Evolutionary conservation across 2,797 vertebrate species (phyloP).

Genomic region (Hydrocynus forskahlii): DNA sequence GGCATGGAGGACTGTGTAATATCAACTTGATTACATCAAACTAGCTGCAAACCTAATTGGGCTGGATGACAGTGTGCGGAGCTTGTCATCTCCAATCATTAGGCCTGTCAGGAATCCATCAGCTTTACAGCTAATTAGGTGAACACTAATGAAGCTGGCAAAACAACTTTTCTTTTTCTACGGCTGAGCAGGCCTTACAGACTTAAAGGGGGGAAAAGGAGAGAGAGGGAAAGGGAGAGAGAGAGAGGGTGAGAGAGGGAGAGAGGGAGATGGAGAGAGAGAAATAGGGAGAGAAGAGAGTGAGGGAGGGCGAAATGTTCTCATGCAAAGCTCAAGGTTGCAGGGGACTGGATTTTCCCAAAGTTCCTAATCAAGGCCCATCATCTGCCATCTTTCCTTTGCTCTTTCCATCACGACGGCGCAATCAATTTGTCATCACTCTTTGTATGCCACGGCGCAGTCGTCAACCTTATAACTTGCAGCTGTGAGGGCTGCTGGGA

Average conservation of each 20-base stretch:
- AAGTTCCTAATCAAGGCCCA: conserved; percentile 87
- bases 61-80: conserved; percentile 94
- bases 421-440: conserved; percentile 95
- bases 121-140: conserved; percentile 99
- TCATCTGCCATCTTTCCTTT: conserved; percentile 86
- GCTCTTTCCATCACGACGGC: conserved; percentile 85
- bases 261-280: conserved; percentile 12
- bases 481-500: conserved; percentile 80
- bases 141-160: conserved; percentile 99
- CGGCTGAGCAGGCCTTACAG: conserved; percentile 91
- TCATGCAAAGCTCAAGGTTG: conserved; percentile 84
- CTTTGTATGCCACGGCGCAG: conserved; percentile 86
- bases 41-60: conserved; percentile 98
- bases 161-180: conserved; percentile 98
- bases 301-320: conserved; percentile 69
- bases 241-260: conserved; percentile 34
- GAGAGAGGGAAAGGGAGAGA: too few relatives aligned
- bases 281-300: conserved; percentile 61
- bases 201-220: conserved; percentile 75
- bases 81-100: conserved; percentile 99
- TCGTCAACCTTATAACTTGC: conserved; percentile 87
- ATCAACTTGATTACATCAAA: conserved; percentile 99
- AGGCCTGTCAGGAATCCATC: conserved; percentile 99
- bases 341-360: conserved; percentile 83
- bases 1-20: conserved; percentile 94